Evolutionary conservation across 2,888 invertebrate genomes (phyloP).

Genomic region (Gastrophysa polygoni): DNA sequence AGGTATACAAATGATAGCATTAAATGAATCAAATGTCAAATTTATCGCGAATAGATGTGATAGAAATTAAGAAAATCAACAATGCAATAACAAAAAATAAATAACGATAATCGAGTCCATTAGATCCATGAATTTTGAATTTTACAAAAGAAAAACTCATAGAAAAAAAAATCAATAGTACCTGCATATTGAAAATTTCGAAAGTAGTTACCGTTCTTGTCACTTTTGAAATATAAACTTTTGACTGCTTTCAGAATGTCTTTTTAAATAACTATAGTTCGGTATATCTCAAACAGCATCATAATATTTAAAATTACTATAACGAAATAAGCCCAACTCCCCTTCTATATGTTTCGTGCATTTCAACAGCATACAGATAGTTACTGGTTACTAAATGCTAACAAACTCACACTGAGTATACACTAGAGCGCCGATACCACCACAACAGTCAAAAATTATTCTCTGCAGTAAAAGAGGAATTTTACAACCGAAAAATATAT

Average conservation of each 20-base stretch:
- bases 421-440: conserved; percentile 23
- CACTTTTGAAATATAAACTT: conserved; percentile 41
- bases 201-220: conserved; percentile 16
- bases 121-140: too few relatives aligned
- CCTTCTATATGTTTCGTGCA: conserved; percentile 90
- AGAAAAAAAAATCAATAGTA: background rate
- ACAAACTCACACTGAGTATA: conserved; percentile 37
- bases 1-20: too few relatives aligned
- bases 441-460: conserved; percentile 10
- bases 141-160: too few relatives aligned
- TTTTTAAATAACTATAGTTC: conserved; percentile 36
- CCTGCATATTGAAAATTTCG: background rate
- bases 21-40: too few relatives aligned
- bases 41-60: background rate
- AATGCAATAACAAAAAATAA: too few relatives aligned
- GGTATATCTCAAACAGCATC: conserved; percentile 44
- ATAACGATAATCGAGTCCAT: too few relatives aligned
- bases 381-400: conserved; percentile 38
- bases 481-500: too few relatives aligned
- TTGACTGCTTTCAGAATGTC: conserved; percentile 40
- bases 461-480: background rate
- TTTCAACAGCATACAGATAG: conserved; percentile 82
- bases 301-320: conserved; percentile 49
- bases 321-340: conserved; percentile 61
- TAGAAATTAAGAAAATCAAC: too few relatives aligned